Evolutionary conservation across 2,888 invertebrate species (phyloP), one percentile per base, ranked within the genome.

Genomic region (Brachyopa scutellaris): DNA sequence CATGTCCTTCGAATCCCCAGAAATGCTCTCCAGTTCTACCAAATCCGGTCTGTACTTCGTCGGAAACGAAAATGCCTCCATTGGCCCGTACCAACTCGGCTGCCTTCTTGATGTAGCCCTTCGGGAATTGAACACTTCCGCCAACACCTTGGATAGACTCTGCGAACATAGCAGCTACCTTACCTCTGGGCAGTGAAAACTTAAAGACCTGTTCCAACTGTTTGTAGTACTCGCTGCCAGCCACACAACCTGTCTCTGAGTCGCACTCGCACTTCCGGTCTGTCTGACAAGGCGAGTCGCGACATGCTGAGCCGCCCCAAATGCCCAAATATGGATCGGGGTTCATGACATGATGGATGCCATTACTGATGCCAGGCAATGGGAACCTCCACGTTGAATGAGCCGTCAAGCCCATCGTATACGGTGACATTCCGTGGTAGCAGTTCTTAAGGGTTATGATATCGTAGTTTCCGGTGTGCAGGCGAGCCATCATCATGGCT

Each of bases 81-180:
- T 95, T 93, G 47, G 93, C 92, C 84, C 94, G 94, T 0, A 99
- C 93, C 45, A 95, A 88, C 19, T 96, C 94, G 84, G 94, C 95
- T 0, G 97, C 97, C 86, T 93, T 94, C 87, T 94, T 95, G 9
- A 99, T 88, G 88, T 95, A 99, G 2, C 95, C 94, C 88, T 94
- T 96, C 0, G 99, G 97, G 88, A 94, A 99, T 89, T 99, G 99
- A 0, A 99, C 95, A 0, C 95, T 92, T 0, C 99, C 99, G 9
- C 98, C 98, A 5, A 98, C 96, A 11, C 99, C 99, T 91, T 98
- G 99, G 85, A 99, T 99, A 0, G 97, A 95, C 90, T 99, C 99
- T 0, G 96, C 97, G 88, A 99, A 95, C 89, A 99, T 94, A 3
- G 94, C 99, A 0, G 98, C 99, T 3, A 97, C 93, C 62, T 93